Evolutionary conservation across 1,140 invertebrate genomes (phyloP).

Genomic region (Tetramorium simillimum): DNA sequence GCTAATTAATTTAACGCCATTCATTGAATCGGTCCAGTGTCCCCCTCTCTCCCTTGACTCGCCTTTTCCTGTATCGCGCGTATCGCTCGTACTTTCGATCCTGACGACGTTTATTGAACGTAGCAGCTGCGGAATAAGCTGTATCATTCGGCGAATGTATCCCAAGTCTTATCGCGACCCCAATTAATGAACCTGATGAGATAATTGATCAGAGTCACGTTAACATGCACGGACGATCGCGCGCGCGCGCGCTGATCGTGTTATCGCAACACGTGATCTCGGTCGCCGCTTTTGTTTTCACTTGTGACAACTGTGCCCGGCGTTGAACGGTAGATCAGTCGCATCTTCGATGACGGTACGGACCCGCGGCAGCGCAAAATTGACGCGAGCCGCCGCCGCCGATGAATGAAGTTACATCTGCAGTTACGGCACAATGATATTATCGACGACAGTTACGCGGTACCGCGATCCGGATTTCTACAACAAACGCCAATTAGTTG

Average conservation of each 20-base stretch:
- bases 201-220: slow-evolving; percentile 69
- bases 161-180: slow-evolving; percentile 7
- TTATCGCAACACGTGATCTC: slow-evolving; percentile 61
- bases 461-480: slow-evolving; percentile 45
- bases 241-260: slow-evolving; percentile 16
- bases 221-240: slow-evolving; percentile 44
- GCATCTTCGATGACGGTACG: slow-evolving; percentile 8
- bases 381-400: slow-evolving; percentile 11
- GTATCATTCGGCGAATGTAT: background rate
- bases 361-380: slow-evolving; percentile 8
- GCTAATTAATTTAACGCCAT: slow-evolving; percentile 32
- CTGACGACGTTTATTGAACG: background rate
- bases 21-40: background rate
- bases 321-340: background rate
- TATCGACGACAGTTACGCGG: slow-evolving; percentile 36
- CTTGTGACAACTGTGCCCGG: slow-evolving; percentile 23
- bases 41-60: background rate
- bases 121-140: background rate
- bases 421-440: slow-evolving; percentile 40
- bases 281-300: slow-evolving; percentile 43
- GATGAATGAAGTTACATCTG: slow-evolving; percentile 47
- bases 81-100: background rate
- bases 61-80: background rate
- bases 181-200: slow-evolving; percentile 68
- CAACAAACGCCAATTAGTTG: slow-evolving; percentile 57